These are phyloP conservation scores for Cryptocheilus praepositus DNA, from an alignment of 2,888 invertebrate genomes.

Conservation along the genomic window DNA sequence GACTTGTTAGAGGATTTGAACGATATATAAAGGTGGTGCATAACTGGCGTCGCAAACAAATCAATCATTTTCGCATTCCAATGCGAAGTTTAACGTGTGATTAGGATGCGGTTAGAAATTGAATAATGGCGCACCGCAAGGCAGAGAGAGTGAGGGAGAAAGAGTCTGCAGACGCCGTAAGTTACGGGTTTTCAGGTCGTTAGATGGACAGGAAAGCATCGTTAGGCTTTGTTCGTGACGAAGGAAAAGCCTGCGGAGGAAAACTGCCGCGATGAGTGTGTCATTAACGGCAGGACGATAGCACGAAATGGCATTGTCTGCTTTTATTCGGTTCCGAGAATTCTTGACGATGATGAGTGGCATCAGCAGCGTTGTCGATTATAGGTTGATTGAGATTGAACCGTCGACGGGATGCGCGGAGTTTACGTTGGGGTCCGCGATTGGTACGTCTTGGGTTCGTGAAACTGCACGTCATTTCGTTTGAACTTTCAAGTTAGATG, in stretches of 20 bases:
- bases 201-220: slow-evolving; percentile 35
- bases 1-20: not conserved
- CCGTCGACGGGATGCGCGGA: no score
- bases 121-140: no score
- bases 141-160: no score
- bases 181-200: slow-evolving; percentile 12
- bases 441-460: no score
- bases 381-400: slow-evolving; percentile 20
- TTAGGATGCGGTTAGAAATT: no score
- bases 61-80: no score
- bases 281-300: slow-evolving; percentile 9
- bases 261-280: slow-evolving; percentile 29
- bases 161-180: not conserved
- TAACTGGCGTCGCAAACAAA: no score
- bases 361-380: slow-evolving; percentile 5
- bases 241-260: slow-evolving; percentile 27
- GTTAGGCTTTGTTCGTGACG: slow-evolving; percentile 25
- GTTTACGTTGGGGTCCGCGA: no score
- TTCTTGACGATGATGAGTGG: slow-evolving; percentile 14
- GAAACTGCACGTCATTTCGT: no score
- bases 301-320: slow-evolving; percentile 36
- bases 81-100: no score
- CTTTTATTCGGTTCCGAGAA: slow-evolving; percentile 28
- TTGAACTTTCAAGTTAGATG: no score
- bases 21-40: no score